Evolutionary conservation across 2,113 vertebrate genomes (phyloP).

Genomic region (Felis chaus): DNA sequence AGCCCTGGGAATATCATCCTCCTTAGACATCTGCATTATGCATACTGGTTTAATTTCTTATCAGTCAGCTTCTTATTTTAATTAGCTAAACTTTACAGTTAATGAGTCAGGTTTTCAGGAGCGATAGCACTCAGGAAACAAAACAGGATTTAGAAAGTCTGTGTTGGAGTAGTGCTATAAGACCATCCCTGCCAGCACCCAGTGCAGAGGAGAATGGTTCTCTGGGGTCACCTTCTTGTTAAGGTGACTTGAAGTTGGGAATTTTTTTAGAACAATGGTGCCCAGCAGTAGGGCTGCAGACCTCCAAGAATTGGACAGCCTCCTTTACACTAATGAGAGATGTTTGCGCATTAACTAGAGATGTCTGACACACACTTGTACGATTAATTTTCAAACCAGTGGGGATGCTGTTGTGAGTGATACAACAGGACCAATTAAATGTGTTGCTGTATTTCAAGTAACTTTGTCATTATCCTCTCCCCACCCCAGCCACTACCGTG

Average conservation of each 20-base stretch:
- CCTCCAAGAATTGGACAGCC: background rate
- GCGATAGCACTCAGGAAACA: slow-evolving; percentile 27
- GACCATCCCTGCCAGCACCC: background rate
- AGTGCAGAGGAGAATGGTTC: background rate
- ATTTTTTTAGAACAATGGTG: background rate
- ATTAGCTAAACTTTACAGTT: slow-evolving; percentile 56
- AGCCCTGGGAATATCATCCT: slow-evolving; percentile 39
- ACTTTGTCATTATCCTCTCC: background rate
- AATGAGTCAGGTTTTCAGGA: slow-evolving; percentile 53
- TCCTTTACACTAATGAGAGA: background rate
- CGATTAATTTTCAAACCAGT: slow-evolving; percentile 35
- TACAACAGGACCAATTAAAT: slow-evolving; percentile 5
- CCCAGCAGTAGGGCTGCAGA: background rate
- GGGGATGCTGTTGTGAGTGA: background rate
- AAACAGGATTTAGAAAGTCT: slow-evolving; percentile 35
- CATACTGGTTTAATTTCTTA: slow-evolving; percentile 61
- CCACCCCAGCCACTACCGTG: background rate
- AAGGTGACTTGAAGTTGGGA: background rate
- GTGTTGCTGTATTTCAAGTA: slow-evolving; percentile 18
- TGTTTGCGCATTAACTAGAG: background rate
- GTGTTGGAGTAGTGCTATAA: background rate
- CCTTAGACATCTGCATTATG: slow-evolving; percentile 51
- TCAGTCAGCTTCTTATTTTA: slow-evolving; percentile 60
- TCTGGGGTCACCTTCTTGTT: background rate
- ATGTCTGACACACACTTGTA: background rate